Base-by-base conservation (phyloP, 2,888 invertebrate genomes). In the Microdon myrmicae region DNA sequence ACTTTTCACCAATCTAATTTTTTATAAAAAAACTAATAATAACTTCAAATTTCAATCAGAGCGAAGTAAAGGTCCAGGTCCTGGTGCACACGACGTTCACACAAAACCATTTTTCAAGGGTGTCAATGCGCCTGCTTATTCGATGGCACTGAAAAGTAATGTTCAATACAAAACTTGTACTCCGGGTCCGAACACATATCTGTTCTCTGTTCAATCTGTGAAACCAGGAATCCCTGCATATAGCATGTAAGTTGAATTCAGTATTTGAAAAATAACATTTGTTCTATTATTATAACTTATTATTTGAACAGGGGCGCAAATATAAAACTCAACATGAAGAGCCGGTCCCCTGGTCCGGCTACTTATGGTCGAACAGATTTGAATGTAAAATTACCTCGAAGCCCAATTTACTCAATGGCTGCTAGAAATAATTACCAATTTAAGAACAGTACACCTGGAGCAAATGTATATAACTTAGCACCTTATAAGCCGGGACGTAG, bases 71-170 rank as follows among this genome's bases (percentile, higher is more conserved):
- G 74, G 74, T 17, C 79, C 79, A 4, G 79, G 79, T 1, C 78
- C 79, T 8, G 76, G 73, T 2, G 73, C 74, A 3, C 75, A 79
- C 31, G 70, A 75, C 44, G 67, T 74, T 12, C 71, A 73, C 12
- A 17, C 55, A 2, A 71, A 71, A 9, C 73, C 74, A 0, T 70
- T 72, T 22, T 72, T 75, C 6, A 75, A 69, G 20, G 71, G 72
- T 1, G 41, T 45, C 0, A 68, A 69, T 34, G 71, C 79, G 1
- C 78, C 87, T 1, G 82, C 83, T 4, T 87, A 82, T 70, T 81
- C 83, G 2, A 81, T 87, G 72, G 81, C 82, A 16, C 71, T 74
- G 3, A 79, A 81, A 19, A 68, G 71, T 13, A 56, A 56, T 2
- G 66, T 39, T n/a, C 32, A 22, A 8, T 69, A 44, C 14, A 74